Evolutionary conservation across 2,113 vertebrate genomes (phyloP).

Genomic region (Bufo bufo): DNA sequence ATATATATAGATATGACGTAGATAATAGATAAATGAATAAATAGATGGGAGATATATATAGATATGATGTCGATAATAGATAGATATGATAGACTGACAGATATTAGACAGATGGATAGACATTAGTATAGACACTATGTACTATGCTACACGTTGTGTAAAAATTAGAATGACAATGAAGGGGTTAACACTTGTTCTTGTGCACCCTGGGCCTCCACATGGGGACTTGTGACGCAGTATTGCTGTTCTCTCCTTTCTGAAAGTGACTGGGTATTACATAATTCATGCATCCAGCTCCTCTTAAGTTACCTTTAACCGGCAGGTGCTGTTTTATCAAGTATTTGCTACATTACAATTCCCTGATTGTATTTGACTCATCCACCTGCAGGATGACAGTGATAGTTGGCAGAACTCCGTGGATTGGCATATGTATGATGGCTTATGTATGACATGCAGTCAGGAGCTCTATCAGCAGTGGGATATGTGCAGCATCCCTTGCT

Average conservation of each 20-base stretch:
- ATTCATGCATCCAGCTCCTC: slow-evolving; percentile 5
- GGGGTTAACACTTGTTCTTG: background rate
- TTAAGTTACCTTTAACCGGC: background rate
- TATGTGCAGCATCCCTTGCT: background rate
- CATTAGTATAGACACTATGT: no score
- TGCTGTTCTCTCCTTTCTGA: background rate
- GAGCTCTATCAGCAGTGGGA: no score
- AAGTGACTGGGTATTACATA: slow-evolving; percentile 2
- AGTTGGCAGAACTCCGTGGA: background rate
- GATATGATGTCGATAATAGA: no score
- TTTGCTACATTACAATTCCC: background rate
- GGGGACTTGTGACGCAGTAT: slow-evolving; percentile 3
- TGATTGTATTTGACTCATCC: background rate
- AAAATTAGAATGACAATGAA: no score
- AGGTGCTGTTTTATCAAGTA: background rate
- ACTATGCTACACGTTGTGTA: no score
- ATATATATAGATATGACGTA: no score
- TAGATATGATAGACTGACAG: background rate
- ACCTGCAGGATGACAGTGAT: no score
- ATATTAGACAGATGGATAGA: background rate
- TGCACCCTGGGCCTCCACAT: background rate
- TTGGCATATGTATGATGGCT: background rate
- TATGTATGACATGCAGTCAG: background rate
- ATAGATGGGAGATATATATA: no score
- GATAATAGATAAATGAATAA: no score